Evolutionary conservation across 1,140 invertebrate genomes (phyloP).

Genomic region (Sinonovacula constricta): DNA sequence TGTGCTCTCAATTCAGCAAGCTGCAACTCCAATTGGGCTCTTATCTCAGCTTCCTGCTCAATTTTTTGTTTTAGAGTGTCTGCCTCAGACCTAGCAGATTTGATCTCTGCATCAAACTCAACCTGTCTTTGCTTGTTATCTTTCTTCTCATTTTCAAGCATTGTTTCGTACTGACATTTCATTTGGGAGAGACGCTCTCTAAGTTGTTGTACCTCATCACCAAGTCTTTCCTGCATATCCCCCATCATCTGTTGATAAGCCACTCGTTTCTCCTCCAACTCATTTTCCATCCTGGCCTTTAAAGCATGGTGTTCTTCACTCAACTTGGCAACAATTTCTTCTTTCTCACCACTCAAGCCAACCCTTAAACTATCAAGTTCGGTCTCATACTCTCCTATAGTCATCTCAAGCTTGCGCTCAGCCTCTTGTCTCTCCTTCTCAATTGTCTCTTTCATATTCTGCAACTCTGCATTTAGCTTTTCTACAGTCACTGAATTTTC

Average conservation of each 20-base stretch:
- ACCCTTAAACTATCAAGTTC: not conserved
- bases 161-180: conserved; percentile 48
- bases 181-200: conserved; percentile 39
- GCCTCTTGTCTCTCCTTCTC: not conserved
- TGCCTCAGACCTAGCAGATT: not conserved
- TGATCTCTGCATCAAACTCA: conserved; percentile 3
- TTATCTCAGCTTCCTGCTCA: conserved; percentile 9
- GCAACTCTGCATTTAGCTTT: not conserved
- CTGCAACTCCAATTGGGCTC: no score
- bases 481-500: no score
- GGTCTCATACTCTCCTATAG: not conserved
- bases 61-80: conserved; percentile 21
- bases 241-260: conserved; percentile 38
- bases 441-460: not conserved
- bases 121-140: conserved; percentile 18
- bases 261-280: conserved; percentile 25
- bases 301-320: not conserved
- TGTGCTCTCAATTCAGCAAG: conserved; percentile 19
- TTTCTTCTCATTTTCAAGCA: conserved; percentile 35
- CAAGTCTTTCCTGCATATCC: conserved; percentile 36
- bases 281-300: not conserved
- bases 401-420: not conserved
- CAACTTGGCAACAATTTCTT: conserved; percentile 11
- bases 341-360: not conserved
- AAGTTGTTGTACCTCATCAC: conserved; percentile 5